Evolutionary conservation across 2,797 vertebrate species (phyloP).

Genomic region (Eleutherodactylus coqui): DNA sequence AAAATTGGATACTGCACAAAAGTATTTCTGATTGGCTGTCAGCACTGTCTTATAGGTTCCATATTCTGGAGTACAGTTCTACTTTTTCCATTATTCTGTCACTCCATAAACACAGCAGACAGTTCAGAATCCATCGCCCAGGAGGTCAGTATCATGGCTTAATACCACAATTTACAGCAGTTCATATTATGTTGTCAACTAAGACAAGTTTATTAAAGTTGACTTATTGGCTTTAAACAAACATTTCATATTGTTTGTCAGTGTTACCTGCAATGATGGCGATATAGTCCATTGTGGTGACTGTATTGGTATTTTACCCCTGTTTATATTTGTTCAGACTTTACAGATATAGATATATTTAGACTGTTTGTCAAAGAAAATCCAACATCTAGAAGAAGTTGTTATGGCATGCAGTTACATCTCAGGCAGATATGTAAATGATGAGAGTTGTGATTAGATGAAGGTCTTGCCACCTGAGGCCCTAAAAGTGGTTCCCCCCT

Average conservation of each 20-base stretch:
- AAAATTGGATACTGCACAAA: too few relatives aligned
- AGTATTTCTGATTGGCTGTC: not conserved
- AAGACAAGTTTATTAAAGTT: not conserved
- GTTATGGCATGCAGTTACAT: too few relatives aligned
- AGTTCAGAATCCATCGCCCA: not conserved
- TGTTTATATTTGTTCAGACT: too few relatives aligned
- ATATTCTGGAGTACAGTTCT: not conserved
- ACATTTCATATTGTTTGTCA: not conserved
- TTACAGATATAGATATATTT: too few relatives aligned
- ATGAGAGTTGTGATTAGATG: too few relatives aligned
- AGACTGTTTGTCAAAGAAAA: too few relatives aligned
- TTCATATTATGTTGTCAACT: not conserved
- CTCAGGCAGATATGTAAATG: too few relatives aligned
- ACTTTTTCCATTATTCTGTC: not conserved
- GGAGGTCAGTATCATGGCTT: not conserved
- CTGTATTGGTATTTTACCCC: too few relatives aligned
- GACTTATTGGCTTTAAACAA: not conserved
- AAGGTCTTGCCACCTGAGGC: too few relatives aligned
- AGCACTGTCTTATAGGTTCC: not conserved
- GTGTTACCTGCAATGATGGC: not conserved
- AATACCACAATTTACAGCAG: not conserved
- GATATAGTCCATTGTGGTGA: too few relatives aligned
- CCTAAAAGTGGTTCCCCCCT: too few relatives aligned
- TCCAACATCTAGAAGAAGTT: too few relatives aligned
- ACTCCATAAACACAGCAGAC: not conserved